Evolutionary conservation across 1,140 invertebrate species (phyloP).

Genomic region (Cherax destructor): DNA sequence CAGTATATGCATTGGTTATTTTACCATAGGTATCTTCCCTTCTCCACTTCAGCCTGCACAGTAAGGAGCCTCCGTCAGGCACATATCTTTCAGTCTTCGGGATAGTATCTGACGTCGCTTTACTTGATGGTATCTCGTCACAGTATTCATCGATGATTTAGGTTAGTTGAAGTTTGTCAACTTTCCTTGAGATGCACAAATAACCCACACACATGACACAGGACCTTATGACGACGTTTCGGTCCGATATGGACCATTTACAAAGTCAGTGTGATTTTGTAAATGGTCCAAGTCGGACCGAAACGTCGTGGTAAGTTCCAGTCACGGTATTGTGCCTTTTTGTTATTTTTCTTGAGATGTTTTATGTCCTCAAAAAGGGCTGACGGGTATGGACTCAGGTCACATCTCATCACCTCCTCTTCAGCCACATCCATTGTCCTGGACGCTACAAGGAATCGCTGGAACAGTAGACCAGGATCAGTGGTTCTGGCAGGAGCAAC

Average conservation of each 20-base stretch:
- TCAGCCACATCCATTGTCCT: background rate
- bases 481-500: constrained; percentile 3
- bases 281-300: too few species aligned
- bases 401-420: background rate
- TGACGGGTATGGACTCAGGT: background rate
- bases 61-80: too few species aligned
- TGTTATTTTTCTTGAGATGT: too few species aligned
- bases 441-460: too few species aligned
- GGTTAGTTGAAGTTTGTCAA: background rate
- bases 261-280: too few species aligned
- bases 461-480: too few species aligned
- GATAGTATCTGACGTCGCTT: background rate
- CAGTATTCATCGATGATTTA: constrained; percentile 21
- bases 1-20: constrained; percentile 1
- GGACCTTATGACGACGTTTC: too few species aligned
- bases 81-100: constrained; percentile 16
- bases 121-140: constrained; percentile 2
- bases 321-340: too few species aligned
- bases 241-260: too few species aligned
- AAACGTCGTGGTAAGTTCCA: too few species aligned
- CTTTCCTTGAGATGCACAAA: background rate
- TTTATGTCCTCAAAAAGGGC: constrained; percentile 24
- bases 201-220: too few species aligned
- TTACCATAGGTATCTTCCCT: constrained; percentile 35
- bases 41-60: constrained; percentile 42